Conservation (phyloP, 2,113 vertebrate genomes). For the Lagopus muta region DNA sequence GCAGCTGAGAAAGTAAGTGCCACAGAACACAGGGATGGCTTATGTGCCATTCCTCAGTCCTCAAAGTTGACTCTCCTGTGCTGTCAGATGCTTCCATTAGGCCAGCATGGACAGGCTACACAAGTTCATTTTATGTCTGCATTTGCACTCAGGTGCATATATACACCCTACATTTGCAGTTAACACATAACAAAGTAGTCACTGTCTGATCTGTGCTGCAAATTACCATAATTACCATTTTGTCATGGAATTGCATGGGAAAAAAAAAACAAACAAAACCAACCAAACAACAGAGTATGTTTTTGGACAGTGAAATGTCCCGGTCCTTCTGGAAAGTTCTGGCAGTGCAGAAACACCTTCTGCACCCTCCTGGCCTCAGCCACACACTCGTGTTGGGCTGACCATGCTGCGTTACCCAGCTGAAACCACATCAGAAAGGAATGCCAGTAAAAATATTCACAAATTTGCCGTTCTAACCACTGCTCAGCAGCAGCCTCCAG, state of each 20-base stretch:
- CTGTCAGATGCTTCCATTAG: background rate
- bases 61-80: background rate
- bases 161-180: background rate
- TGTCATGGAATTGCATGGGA: background rate
- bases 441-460: background rate
- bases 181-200: rapidly evolving
- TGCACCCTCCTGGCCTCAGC: background rate
- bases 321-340: background rate
- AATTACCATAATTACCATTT: rapidly evolving
- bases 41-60: slow-evolving; percentile 2
- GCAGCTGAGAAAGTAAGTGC: background rate
- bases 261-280: background rate
- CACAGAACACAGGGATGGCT: background rate
- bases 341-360: background rate
- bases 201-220: background rate
- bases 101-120: background rate
- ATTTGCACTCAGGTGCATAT: background rate
- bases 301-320: background rate
- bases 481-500: background rate
- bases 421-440: background rate
- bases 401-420: rapidly evolving
- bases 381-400: rapidly evolving
- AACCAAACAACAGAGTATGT: background rate
- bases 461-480: background rate
- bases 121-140: rapidly evolving